Conservation (phyloP, 2,113 vertebrate genomes). For the Ophthalmolycus amberensis region DNA sequence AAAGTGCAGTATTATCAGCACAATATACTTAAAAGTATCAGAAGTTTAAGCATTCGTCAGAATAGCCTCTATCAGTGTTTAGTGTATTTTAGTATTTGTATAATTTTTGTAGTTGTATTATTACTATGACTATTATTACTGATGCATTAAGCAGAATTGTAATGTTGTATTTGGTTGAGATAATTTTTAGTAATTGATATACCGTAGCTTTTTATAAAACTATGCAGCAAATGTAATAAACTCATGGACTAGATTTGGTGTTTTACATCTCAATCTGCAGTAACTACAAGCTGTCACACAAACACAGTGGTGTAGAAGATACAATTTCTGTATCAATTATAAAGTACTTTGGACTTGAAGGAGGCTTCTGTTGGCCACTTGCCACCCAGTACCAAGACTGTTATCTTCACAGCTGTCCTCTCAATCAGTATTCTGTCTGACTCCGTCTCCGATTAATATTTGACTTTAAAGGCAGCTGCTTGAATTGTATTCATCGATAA, state of each 20-base stretch:
- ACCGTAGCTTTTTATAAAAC: neutral
- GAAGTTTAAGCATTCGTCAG: neutral
- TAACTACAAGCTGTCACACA: neutral
- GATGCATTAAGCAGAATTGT: neutral
- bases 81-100: neutral
- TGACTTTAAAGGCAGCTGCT: neutral
- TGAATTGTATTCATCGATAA: neutral
- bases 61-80: neutral
- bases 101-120: neutral
- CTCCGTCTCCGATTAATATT: neutral
- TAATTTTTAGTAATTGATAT: neutral
- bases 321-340: neutral
- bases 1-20: neutral
- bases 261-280: neutral
- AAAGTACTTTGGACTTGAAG: neutral
- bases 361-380: neutral
- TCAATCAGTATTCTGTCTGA: neutral
- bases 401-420: neutral
- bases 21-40: neutral
- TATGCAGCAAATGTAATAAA: neutral
- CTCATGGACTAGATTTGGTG: neutral
- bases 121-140: neutral
- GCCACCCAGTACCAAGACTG: neutral
- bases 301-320: neutral
- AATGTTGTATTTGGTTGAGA: conserved; percentile 4